Conservation (phyloP, 2,888 invertebrate genomes). For the Matsumyia berberina region DNA sequence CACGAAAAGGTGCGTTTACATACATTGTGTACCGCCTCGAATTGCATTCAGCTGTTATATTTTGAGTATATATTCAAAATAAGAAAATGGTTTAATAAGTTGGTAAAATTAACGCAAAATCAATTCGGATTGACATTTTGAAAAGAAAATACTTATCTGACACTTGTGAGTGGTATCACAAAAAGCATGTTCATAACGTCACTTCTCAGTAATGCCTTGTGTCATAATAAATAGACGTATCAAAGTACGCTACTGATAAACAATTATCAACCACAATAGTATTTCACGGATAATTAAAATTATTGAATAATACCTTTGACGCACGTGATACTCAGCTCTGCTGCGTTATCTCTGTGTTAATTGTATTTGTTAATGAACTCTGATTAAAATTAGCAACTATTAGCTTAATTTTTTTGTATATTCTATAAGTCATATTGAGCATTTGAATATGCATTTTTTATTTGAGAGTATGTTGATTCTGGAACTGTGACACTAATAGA, state of each 20-base stretch:
- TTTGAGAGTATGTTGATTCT: too few relatives aligned
- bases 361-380: neutral
- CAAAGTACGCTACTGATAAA: slow-evolving; percentile 15
- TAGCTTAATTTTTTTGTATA: neutral
- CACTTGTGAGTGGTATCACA: too few relatives aligned
- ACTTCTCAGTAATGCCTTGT: neutral
- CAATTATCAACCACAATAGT: neutral
- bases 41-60: too few relatives aligned
- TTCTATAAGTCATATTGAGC: neutral
- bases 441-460: neutral
- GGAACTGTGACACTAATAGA: too few relatives aligned
- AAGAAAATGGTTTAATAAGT: too few relatives aligned
- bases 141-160: too few relatives aligned
- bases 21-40: too few relatives aligned
- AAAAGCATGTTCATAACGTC: too few relatives aligned
- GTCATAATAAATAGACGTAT: neutral
- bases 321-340: neutral
- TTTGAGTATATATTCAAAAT: too few relatives aligned
- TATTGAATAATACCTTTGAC: slow-evolving; percentile 2
- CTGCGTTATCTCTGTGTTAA: neutral
- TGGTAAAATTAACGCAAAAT: too few relatives aligned
- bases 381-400: neutral
- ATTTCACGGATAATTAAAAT: slow-evolving; percentile 4
- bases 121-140: too few relatives aligned
- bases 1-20: too few relatives aligned